These are phyloP conservation scores for Rhodeus uyekii DNA, from an alignment of 2,797 vertebrate genomes.

Conservation along the genomic window DNA sequence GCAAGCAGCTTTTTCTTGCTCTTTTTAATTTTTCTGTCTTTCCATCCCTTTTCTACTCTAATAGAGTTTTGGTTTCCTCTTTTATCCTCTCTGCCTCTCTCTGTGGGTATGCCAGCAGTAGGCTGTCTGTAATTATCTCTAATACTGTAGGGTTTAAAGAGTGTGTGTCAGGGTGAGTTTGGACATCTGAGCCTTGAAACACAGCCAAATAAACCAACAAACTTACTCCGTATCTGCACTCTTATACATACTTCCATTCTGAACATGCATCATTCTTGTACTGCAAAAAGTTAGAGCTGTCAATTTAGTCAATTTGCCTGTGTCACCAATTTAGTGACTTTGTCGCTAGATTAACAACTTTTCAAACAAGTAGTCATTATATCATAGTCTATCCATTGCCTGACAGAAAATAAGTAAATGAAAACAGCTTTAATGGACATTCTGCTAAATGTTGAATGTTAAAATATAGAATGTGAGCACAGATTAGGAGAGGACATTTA, in stretches of 20 bases:
- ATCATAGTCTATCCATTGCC: background rate
- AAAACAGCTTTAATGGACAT: background rate
- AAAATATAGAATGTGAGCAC: background rate
- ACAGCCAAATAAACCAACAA: conserved; percentile 8
- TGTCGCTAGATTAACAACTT: too few species aligned
- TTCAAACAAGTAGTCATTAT: background rate
- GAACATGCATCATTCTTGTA: background rate
- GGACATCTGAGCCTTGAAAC: conserved; percentile 29
- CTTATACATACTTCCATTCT: background rate
- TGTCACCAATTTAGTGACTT: background rate
- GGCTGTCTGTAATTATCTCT: conserved; percentile 68
- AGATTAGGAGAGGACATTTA: background rate
- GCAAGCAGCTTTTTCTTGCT: background rate
- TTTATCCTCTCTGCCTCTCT: conserved; percentile 38
- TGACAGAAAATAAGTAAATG: background rate
- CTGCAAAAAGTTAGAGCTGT: background rate
- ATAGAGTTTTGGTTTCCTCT: conserved; percentile 4
- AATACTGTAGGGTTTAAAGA: conserved; percentile 56
- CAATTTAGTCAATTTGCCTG: background rate
- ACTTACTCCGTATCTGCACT: background rate
- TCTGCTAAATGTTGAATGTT: background rate
- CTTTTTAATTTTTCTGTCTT: conserved; percentile 5
- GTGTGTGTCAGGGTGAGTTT: conserved; percentile 44
- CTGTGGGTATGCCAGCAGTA: conserved; percentile 55
- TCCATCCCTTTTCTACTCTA: conserved; percentile 5